phyloP scores from a whole-genome alignment of 2,888 invertebrate genomes.

The Cantharis nigra region DNA sequence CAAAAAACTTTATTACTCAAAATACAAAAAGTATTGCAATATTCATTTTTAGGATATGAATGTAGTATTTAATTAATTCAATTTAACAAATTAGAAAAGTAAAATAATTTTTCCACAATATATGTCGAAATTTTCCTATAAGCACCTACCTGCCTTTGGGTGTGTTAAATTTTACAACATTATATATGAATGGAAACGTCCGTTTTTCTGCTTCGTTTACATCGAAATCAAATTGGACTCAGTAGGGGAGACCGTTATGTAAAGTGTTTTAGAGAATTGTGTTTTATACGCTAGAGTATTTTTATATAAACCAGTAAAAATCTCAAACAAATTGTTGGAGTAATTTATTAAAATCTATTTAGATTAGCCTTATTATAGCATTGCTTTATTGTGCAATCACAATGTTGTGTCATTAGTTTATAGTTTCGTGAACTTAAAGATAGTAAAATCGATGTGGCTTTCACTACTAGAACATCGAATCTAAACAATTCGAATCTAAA shows the following conservation, averaged over 20 bases:
- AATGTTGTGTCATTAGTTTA: too few relatives aligned
- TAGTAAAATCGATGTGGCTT: too few relatives aligned
- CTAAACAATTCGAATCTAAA: background rate
- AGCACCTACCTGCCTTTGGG: constrained; percentile 21
- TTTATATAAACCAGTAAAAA: constrained; percentile 32
- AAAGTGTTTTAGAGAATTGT: constrained; percentile 30
- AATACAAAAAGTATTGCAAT: background rate
- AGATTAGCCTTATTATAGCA: background rate
- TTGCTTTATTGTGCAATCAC: background rate
- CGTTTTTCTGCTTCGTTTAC: constrained; percentile 31
- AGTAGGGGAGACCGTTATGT: constrained; percentile 31
- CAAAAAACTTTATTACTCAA: background rate
- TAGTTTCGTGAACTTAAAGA: too few relatives aligned
- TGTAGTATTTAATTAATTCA: background rate
- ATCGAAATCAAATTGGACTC: constrained; percentile 31
- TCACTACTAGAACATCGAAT: too few relatives aligned
- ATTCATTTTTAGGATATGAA: background rate
- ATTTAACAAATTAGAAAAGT: constrained; percentile 10
- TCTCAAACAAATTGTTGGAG: constrained; percentile 30
- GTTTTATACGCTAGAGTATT: constrained; percentile 30
- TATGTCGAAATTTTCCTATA: constrained; percentile 19
- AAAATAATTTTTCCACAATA: constrained; percentile 23
- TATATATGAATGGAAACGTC: constrained; percentile 29
- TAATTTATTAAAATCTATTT: constrained; percentile 8
- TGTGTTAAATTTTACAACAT: constrained; percentile 30